Conservation (phyloP, 2,888 invertebrate genomes). For the Atherix ibis region DNA sequence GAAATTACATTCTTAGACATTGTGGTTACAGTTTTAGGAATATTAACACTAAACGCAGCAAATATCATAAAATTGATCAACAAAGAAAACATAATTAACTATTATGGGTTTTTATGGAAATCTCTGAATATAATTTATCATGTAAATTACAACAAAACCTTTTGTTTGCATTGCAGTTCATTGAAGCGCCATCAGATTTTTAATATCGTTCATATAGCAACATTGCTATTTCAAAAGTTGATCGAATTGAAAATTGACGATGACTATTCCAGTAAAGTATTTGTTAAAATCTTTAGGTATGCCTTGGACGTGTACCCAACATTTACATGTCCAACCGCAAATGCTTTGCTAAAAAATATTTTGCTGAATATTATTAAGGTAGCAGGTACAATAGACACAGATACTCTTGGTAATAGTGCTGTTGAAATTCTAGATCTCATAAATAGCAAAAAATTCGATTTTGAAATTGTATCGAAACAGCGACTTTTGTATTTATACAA, state of each 20-base stretch:
- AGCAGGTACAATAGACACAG: not conserved
- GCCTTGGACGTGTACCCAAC: not conserved
- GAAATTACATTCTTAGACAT: no score
- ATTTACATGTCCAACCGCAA: constrained; percentile 1
- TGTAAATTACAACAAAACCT: no score
- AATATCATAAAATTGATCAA: no score
- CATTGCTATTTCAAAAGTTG: no score
- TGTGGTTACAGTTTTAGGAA: no score
- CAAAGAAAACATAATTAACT: no score
- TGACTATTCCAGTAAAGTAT: not conserved
- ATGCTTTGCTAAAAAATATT: constrained; percentile 1
- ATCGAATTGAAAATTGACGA: constrained; percentile 1
- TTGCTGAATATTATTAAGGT: not conserved
- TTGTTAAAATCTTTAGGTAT: constrained; percentile 1
- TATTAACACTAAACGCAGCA: no score
- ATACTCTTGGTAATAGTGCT: not conserved
- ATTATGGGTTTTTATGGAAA: no score
- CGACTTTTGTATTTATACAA: constrained; percentile 5
- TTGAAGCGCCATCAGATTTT: no score
- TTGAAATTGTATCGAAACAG: not conserved
- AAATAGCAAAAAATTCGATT: not conserved
- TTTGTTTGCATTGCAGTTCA: no score
- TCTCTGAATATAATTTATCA: no score
- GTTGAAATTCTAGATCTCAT: constrained; percentile 1
- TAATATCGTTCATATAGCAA: no score